These are phyloP conservation scores for Ceratoteleas bidentatus DNA, from an alignment of 1,140 invertebrate genomes.

Conservation along the genomic window DNA sequence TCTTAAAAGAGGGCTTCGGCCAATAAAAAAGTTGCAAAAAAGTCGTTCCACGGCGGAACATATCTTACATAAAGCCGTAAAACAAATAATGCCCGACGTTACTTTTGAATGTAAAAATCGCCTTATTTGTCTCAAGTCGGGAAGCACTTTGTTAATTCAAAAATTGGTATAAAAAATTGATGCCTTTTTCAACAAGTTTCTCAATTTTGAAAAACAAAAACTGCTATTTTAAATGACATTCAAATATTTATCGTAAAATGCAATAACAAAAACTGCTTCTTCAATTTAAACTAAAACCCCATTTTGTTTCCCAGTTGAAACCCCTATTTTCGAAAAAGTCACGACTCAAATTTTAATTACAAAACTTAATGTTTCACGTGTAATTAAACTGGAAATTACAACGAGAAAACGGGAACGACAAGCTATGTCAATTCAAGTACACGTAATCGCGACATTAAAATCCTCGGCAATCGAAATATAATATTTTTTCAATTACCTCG, in stretches of 20 bases:
- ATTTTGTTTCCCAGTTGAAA: too few species aligned
- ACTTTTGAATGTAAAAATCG: constrained; percentile 52
- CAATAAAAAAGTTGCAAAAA: constrained; percentile 62
- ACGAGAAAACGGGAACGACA: too few species aligned
- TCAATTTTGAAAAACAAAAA: background rate
- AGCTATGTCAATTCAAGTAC: background rate
- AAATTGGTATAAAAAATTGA: background rate
- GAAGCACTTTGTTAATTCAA: constrained; percentile 23
- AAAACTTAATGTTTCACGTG: too few species aligned
- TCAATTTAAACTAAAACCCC: too few species aligned
- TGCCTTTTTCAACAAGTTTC: background rate
- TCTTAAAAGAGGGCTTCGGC: constrained; percentile 42
- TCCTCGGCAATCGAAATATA: background rate
- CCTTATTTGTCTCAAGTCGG: constrained; percentile 34
- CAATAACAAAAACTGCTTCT: too few species aligned
- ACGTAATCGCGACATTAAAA: background rate
- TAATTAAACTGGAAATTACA: too few species aligned
- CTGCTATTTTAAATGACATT: too few species aligned
- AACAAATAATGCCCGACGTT: constrained; percentile 52
- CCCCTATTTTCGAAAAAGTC: too few species aligned
- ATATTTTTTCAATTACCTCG: background rate
- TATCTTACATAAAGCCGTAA: constrained; percentile 57
- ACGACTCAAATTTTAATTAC: too few species aligned
- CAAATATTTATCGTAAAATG: too few species aligned
- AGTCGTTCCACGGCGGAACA: constrained; percentile 47